A percentile compares a stretch with the other conserved stretches of the same genome.
These are phyloP conservation scores for Apostichopus parvimensis DNA, from an alignment of 35 echinoderm and acorn worm genomes.

Conservation along the genomic window DNA sequence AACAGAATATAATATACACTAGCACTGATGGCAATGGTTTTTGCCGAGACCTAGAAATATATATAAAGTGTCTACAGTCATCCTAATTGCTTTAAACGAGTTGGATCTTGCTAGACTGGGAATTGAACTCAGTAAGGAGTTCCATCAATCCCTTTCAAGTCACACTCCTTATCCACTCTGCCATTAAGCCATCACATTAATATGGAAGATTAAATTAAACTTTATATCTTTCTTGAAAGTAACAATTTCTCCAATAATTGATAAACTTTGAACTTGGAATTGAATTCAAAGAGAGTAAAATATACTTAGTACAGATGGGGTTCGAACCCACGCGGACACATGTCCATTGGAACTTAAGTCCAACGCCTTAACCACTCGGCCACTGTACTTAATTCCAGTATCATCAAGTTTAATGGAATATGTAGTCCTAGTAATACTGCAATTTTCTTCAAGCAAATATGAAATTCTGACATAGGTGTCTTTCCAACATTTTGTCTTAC, in stretches of 20 bases:
- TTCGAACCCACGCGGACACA: slow-evolving; percentile 63
- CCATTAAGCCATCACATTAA: background rate
- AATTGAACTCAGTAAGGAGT: background rate
- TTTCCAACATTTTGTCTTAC: background rate
- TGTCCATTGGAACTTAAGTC: slow-evolving; percentile 74
- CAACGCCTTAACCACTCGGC: slow-evolving; percentile 73
- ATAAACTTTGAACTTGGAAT: background rate
- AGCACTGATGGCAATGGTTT: no score
- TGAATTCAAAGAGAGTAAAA: background rate
- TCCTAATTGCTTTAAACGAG: no score
- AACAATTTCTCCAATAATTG: background rate
- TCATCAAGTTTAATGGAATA: background rate
- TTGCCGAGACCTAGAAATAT: no score
- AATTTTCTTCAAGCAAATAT: background rate
- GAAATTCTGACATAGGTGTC: background rate
- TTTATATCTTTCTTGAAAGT: background rate
- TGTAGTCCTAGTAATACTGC: background rate
- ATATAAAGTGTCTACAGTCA: no score
- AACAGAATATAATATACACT: no score
- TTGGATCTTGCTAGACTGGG: background rate
- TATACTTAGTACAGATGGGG: slow-evolving; percentile 43
- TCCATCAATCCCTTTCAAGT: background rate
- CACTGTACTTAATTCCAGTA: slow-evolving; percentile 36
- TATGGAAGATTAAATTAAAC: background rate
- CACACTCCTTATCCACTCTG: background rate